Evolutionary conservation across 2,797 vertebrate species (phyloP), one percentile per base, ranked within the genome.

Genomic region (Gymnopithys bicolor): DNA sequence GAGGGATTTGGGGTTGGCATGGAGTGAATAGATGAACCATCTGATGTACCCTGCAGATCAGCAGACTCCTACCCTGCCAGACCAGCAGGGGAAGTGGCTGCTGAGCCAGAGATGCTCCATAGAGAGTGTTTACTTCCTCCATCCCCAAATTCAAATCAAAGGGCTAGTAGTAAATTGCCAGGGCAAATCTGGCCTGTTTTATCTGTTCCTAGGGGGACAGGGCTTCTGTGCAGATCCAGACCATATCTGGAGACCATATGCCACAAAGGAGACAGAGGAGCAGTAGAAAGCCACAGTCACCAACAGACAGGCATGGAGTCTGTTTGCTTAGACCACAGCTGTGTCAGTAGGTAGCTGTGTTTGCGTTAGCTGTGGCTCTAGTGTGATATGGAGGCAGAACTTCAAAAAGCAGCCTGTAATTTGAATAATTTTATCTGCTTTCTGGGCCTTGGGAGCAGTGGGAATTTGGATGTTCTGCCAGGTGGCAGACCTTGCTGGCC

Each of bases 11-110:
- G 67, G 80, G 30, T 55, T 95, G 93, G 92, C 77, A 24, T 88
- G 49, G 41, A 82, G 87, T 96, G 92, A 94, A 97, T 94, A 94
- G 87, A 88, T 95, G 91, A 91, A 39, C 85, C 91, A 96, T 94
- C 91, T 95, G 94, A 95, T 91, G 77, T 90, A 88, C 79, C 89
- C 73, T 84, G 93, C 69, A 81, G 92, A 95, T 92, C 91, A 94
- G 62, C 89, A 91, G 84, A 84, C 79, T 91, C 8, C 2, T 63
- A 62, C 66, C 60, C 64, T 95, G 92, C 92, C 89, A 96, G 92
- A 93, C 62, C 87, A 95, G 92, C 73, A 90, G 84, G 76, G 69
- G 90, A 91, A 84, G 85, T 0, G 10, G 60, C 74, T 76, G 35
- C 83, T 79, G 74, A 93, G 94, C 89, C 87, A 90, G 87, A 92